A percentile compares a stretch with the other conserved stretches of the same genome.
Evolutionary conservation across 2,888 invertebrate species (phyloP).

Genomic region (Molanna angustata): DNA sequence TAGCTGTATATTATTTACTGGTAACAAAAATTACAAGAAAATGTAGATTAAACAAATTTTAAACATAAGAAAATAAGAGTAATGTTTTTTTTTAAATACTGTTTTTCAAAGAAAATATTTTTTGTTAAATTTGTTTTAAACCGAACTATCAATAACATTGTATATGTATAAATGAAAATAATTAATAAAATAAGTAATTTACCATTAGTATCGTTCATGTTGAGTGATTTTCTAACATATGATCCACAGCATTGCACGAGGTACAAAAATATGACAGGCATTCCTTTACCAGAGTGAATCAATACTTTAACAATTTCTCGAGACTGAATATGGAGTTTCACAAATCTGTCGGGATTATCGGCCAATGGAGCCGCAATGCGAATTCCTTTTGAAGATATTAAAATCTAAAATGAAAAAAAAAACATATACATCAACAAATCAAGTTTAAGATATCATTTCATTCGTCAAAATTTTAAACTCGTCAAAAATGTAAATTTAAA

Average conservation of each 20-base stretch:
- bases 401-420: constrained; percentile 54
- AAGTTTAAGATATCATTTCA: too few relatives aligned
- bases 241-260: constrained; percentile 66
- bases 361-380: constrained; percentile 61
- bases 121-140: not conserved
- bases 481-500: too few relatives aligned
- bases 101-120: not conserved
- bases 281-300: constrained; percentile 70
- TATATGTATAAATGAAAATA: too few relatives aligned
- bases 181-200: not conserved
- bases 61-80: not conserved
- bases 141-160: not conserved
- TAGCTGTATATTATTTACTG: too few relatives aligned
- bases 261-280: constrained; percentile 80
- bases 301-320: constrained; percentile 72
- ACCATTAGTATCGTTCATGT: constrained; percentile 62
- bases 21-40: too few relatives aligned
- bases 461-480: too few relatives aligned
- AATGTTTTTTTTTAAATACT: not conserved
- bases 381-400: constrained; percentile 57
- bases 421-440: too few relatives aligned
- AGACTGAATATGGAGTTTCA: constrained; percentile 64
- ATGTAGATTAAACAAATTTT: too few relatives aligned
- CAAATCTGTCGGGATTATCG: constrained; percentile 53
- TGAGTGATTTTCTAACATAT: constrained; percentile 65